Evolutionary conservation across 2,113 vertebrate species (phyloP).

Genomic region (Rhabdornis inornatus): DNA sequence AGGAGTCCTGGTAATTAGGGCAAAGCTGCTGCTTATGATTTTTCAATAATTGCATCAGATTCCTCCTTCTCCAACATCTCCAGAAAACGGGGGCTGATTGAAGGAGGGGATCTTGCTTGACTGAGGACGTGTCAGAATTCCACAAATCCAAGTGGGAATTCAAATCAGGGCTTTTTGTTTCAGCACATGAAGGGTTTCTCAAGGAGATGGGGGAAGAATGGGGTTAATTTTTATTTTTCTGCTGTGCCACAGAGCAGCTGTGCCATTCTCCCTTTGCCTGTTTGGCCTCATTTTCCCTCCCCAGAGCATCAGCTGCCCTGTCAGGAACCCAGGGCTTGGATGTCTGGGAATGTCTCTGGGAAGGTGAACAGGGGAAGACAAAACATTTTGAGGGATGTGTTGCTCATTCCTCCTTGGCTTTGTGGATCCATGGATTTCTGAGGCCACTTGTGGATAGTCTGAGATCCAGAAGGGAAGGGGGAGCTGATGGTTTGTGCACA

Average conservation of each 20-base stretch:
- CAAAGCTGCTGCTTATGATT: constrained; percentile 70
- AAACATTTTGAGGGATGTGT: background rate
- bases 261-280: constrained; percentile 52
- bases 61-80: constrained; percentile 58
- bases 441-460: accelerated
- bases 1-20: constrained; percentile 66
- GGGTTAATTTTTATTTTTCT: constrained; percentile 68
- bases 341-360: background rate
- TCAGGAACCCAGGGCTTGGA: background rate
- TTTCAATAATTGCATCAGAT: constrained; percentile 69
- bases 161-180: constrained; percentile 70
- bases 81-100: constrained; percentile 73
- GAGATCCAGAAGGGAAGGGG: background rate
- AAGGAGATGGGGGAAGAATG: constrained; percentile 39
- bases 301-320: background rate
- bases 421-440: background rate
- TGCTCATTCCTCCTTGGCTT: background rate
- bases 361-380: background rate
- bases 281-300: background rate
- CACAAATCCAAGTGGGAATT: constrained; percentile 61
- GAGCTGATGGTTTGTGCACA: background rate
- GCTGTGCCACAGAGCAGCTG: constrained; percentile 58
- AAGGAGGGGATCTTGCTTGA: constrained; percentile 61
- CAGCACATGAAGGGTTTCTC: background rate
- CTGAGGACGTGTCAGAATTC: constrained; percentile 63